A percentile compares a stretch with the other conserved stretches of the same genome.
These are phyloP conservation scores for Magallana ariakensis DNA, from an alignment of 1,140 invertebrate genomes.

Conservation along the genomic window DNA sequence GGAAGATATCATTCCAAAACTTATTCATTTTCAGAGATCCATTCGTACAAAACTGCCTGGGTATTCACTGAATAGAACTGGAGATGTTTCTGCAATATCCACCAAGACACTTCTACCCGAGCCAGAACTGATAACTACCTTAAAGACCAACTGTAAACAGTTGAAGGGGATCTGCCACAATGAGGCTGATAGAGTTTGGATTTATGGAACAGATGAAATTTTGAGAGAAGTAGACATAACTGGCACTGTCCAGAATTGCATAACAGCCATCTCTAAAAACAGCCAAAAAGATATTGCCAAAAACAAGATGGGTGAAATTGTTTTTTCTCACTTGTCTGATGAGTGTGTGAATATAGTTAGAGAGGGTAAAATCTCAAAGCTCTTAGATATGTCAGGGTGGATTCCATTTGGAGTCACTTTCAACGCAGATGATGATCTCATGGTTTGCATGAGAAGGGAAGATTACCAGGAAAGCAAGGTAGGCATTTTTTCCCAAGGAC, in stretches of 20 bases:
- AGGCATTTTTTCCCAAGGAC: background rate
- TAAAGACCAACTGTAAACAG: background rate
- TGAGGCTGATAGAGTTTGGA: background rate
- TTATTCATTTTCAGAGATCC: background rate
- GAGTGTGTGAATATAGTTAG: slow-evolving; percentile 13
- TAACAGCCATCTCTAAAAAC: background rate
- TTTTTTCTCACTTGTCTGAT: background rate
- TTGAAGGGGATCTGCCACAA: background rate
- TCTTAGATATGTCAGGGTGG: background rate
- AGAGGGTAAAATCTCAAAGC: background rate
- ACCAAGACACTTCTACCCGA: background rate
- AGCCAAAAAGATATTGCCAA: slow-evolving; percentile 12
- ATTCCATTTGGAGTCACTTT: background rate
- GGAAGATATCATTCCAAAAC: background rate
- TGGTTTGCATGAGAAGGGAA: background rate
- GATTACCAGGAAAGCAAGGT: background rate
- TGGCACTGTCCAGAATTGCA: background rate
- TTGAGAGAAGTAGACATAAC: background rate
- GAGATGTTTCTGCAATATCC: background rate
- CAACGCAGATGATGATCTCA: background rate
- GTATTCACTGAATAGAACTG: background rate
- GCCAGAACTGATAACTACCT: background rate
- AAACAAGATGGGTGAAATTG: background rate
- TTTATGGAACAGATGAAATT: slow-evolving; percentile 2
- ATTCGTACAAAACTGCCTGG: background rate